Conservation (phyloP, 2,113 vertebrate species). For the Chloropsis hardwickii region DNA sequence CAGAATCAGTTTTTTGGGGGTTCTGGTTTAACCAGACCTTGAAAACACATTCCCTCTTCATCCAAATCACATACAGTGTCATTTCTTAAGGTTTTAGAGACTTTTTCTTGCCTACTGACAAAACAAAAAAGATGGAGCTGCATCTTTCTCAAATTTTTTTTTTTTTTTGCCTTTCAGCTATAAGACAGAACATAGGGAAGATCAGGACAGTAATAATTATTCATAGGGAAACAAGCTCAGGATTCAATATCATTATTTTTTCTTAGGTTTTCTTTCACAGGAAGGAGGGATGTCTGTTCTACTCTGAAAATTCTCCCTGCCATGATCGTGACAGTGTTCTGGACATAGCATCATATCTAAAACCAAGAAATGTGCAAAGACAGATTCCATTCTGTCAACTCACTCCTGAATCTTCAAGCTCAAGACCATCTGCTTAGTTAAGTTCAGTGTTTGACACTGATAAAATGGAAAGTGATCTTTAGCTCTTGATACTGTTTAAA, state of each 20-base stretch:
- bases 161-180: not conserved
- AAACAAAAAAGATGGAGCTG: not conserved
- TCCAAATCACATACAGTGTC: not conserved
- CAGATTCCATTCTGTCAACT: not conserved
- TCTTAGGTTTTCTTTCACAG: not conserved
- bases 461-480: not conserved
- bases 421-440: not conserved
- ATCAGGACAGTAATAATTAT: not conserved
- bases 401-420: not conserved
- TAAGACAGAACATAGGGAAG: not conserved
- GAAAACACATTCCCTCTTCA: not conserved
- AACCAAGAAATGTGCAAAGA: not conserved
- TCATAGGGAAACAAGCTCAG: not conserved
- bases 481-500: not conserved
- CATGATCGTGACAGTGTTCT: not conserved
- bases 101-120: not conserved
- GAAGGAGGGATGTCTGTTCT: not conserved
- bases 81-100: not conserved
- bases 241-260: not conserved
- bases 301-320: not conserved
- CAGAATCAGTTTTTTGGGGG: not conserved
- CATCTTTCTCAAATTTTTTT: not conserved
- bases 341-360: rapidly evolving
- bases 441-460: not conserved
- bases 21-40: not conserved